Base-by-base conservation (phyloP, 2,113 vertebrate species). In the Podarcis raffonei region DNA sequence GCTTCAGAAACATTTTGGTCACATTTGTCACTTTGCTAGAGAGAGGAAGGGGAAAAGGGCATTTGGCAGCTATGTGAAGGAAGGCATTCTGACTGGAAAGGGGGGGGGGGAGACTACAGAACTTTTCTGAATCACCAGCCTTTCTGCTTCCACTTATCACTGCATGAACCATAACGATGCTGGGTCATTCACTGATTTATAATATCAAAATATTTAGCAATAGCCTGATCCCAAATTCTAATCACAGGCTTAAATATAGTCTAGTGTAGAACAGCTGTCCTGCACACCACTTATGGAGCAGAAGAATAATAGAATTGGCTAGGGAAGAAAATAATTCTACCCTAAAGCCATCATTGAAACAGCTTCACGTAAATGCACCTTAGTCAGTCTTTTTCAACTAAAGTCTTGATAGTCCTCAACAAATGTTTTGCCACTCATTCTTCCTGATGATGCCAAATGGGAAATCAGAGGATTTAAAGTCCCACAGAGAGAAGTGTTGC, bases 1-100 rank as follows among this genome's bases (percentile, higher is more conserved):
- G 9, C 86, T 84, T 89, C 65, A 75, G 92, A 90, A 91, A 86
- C 82, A 89, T 90, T 95, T 94, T 94, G 87, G 87, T 78, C 59
- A 79, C n/a, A 78, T 88, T 91, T 2, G 15, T 65, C 91, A 92
- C 88, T 80, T 71, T 25, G 84, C 30, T 9, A 30, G 62, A 57
- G 42, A 53, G 16, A 13, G 30, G 13, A 27, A 12, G 72, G 87
- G 27, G 89, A 75, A 83, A 88, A 82, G 82, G 39, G 81, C 3
- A 87, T 85, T 92, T 93, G 86, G 88, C 71, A 91, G 86, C 16
- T 90, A 16, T 80, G 23, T 90, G 76, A 92, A 93, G 66, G 92
- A 37, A 89, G 6, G 27, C 23, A 86, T 76, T 87, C 87, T 66
- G 79, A 53, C 48, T 53, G 48, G 48, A 12, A 53, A 53, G 9